Base-by-base conservation (phyloP, 2,888 invertebrate species). In the Capitulum mitella region DNA sequence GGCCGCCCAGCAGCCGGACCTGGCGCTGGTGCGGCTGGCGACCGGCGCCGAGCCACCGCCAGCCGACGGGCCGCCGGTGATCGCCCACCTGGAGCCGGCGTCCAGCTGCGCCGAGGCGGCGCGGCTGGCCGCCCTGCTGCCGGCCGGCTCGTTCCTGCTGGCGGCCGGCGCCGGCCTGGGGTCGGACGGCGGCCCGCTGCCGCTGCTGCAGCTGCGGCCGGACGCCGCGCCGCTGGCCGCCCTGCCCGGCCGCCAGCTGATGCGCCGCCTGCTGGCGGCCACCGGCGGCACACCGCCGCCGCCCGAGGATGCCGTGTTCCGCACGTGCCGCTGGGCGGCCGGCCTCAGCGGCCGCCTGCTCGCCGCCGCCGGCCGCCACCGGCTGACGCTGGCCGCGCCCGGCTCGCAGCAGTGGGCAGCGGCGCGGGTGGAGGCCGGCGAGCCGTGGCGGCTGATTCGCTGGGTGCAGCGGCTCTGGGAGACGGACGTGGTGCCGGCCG, bases 201-300 rank as follows among this genome's bases (percentile, higher is more conserved):
- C 64, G 64, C 64, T 64, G 34, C 64, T 64, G 64, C 64, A 64
- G 34, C 64, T 64, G 64, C 64, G 64, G 64, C 64, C 64, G 29
- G 64, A 64, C 16, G 32, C 64, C 16, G 34, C 32, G 32, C 64
- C 64, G 16, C 64, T 64, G 34, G 32, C 64, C 34, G 34, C 64
- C 34, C 64, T 64, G 34, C 64, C 64, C 64, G 64, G 64, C 64
- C 64, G 64, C 64, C 64, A 16, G 34, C 64, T 64, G 34, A 64
- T 64, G 64, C 64, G 64, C 3, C 64, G 64, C 14, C 64, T 64
- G 64, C 64, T 64, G 64, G 34, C 14, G 34, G 64, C 64, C 34
- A 19, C 34, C 64, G 64, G 64, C 64, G 64, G 64, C 64, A n/a
- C 34, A 12, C 34, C 34, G 64, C 64, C 64, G 16, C 64, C 64